Evolutionary conservation across 37 sponge, comb jelly and placozoan genomes (phyloP), one percentile per base, ranked within the genome.

Genomic region (Amphimedon queenslandica): DNA sequence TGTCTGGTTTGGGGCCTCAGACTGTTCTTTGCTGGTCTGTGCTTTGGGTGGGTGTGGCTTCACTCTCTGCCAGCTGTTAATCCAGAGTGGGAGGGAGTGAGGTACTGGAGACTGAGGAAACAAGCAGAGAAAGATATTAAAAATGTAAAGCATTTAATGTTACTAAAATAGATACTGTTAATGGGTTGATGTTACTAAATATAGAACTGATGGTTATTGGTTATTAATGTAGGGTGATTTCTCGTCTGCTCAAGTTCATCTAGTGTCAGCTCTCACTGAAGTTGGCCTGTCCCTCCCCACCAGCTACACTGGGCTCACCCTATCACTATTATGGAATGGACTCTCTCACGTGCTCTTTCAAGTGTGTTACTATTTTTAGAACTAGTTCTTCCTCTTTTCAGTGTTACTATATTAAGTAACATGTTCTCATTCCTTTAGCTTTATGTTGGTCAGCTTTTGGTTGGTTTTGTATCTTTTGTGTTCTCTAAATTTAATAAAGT

Each of bases 81-180:
- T 1, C 34, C 71, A 42, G 64, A 76, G 21, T 30, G 42, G n/a
- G 69, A 71, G 33, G 72, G 67, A 1, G 43, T 77, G 37, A 58
- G 40, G 38, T 87, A 73, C 77, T 87, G 84, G 89, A 58, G 84
- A 34, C 71, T 64, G 31, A 28, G 64, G 58, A 79, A 79, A 16
- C 84, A 88, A 42, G 89, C 83, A 47, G 72, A 80, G 61, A 40
- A 77, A 4, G 84, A 88, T 40, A 42, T 83, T 23, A 60, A 82
- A 5, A 75, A 79, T 58, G 89, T 82, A 27, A 18, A n/a, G n/a
- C n/a, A n/a, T n/a, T n/a, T n/a, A n/a, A n/a, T n/a, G n/a, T n/a
- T n/a, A n/a, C n/a, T n/a, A n/a, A n/a, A n/a, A n/a, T n/a, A n/a
- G n/a, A n/a, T n/a, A n/a, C n/a, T n/a, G n/a, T n/a, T n/a, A n/a